Evolutionary conservation across 2,113 vertebrate species (phyloP), one percentile per base, ranked within the genome.

Genomic region (Siniperca knerii): DNA sequence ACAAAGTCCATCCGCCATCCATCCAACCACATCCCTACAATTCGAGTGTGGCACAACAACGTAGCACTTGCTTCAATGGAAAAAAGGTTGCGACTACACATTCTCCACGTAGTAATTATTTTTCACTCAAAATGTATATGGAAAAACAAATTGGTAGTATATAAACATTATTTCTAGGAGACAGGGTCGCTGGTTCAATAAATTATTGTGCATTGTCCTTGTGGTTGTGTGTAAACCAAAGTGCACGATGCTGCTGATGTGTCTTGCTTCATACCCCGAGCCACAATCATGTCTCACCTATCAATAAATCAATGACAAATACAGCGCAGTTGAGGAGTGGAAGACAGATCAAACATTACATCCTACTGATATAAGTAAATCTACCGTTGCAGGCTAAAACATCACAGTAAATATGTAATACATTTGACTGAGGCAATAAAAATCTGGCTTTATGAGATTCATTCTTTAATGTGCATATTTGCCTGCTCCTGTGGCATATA

Each of bases 401-500:
- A n/a, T 54, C 62, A n/a, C 16, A 44, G n/a, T 20, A 46, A 46
- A 69, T 25, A 74, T 29, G 16, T 25, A 54, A 10, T 72, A n/a
- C 18, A n/a, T 57, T n/a, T 65, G 48, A 64, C 12, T 73, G 57
- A 55, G 6, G 48, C 37, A 77, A n/a, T 50, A 33, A 73, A 50
- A 60, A 18, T 57, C 0, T 2, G 11, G 23, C 35, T 54, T 72
- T n/a, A 48, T 44, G 16, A 61, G 25, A 21, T 11, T 33, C 12
- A 67, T 40, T 54, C 42, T 66, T 46, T 9, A 52, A n/a, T 20
- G 35, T 44, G 11, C 61, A 44, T 69, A 42, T 46, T 44, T 37
- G 33, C n/a, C 18, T 42, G 37, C 44, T 72, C 52, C 18, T 25
- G 50, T 48, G 66, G 25, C 46, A 46, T 15, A 69, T 60, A 66